Evolutionary conservation across 2,113 vertebrate genomes (phyloP), one percentile per base, ranked within the genome.

Genomic region (Centropus unirufus): DNA sequence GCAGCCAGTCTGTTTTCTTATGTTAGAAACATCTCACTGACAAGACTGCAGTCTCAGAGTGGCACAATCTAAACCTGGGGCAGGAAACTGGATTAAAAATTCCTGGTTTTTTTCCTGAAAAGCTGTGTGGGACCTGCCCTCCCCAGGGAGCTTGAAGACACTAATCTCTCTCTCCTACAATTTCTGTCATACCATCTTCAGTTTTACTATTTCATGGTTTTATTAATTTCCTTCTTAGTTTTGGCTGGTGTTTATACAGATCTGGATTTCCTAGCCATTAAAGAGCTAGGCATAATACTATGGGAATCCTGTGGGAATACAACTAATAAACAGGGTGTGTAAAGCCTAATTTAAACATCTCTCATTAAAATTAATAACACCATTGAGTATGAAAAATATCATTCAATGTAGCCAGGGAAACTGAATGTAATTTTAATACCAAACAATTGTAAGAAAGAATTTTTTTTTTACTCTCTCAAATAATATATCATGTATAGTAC

Each of bases 361-460:
- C 14, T 75, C 14, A 83, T 81, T 89, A 72, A 89, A 94, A 89
- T 78, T 81, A 94, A 55, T 93, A 84, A 30, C 29, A 36, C 12
- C 9, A 44, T 59, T 67, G 34, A 72, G 78, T n/a, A 10, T 1
- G 1, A 80, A 59, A 30, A 86, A 34, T 49, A 75, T 78, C 42
- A n/a, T 47, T 80, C 64, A 39, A 5, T 12, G 59, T 62, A 49
- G 19, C 27, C 40, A 51, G 21, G 26, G 70, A 86, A 86, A 55
- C 14, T 16, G 11, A 15, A n/a, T 49, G 39, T 36, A 84, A 67
- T 78, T 90, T 89, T 95, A 82, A 72, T 57, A 49, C 42, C 91
- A 83, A 82, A 77, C 12, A 93, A 67, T 23, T 59, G 12, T 57
- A 70, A 93, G 72, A 46, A 9, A 46, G 30, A 90, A 69, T 87